phyloP scores from a whole-genome alignment of 1,140 invertebrate species.

The Danaus melanippus region DNA sequence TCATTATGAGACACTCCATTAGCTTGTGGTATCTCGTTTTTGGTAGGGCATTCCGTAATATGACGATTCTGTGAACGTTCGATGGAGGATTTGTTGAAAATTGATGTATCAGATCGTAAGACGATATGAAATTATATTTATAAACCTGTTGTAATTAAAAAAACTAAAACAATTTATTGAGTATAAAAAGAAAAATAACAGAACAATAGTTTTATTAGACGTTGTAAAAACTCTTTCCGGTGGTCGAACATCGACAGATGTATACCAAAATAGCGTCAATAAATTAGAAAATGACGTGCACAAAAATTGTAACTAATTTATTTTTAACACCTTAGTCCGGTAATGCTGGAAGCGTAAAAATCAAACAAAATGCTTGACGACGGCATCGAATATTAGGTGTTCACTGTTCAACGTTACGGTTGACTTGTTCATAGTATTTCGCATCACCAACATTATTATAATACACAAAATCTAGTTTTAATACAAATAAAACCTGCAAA shows the following conservation, averaged over 20 bases:
- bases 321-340: slow-evolving; percentile 24
- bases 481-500: no score
- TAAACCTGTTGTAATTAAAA: slow-evolving; percentile 9
- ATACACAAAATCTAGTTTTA: no score
- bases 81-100: slow-evolving; percentile 14
- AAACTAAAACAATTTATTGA: slow-evolving; percentile 16
- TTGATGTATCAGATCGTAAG: slow-evolving; percentile 4
- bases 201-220: slow-evolving; percentile 6
- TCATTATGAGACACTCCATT: slow-evolving; percentile 72
- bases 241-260: slow-evolving; percentile 23
- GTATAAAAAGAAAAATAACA: slow-evolving; percentile 11
- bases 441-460: no score
- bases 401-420: slow-evolving; percentile 12
- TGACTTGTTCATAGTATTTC: slow-evolving; percentile 9
- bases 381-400: slow-evolving; percentile 17
- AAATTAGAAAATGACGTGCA: slow-evolving; percentile 24
- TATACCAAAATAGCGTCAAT: slow-evolving; percentile 23
- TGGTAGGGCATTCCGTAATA: slow-evolving; percentile 55
- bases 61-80: slow-evolving; percentile 31
- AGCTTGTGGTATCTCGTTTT: slow-evolving; percentile 67
- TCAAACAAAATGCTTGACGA: slow-evolving; percentile 15
- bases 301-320: slow-evolving; percentile 22
- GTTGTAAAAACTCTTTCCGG: slow-evolving; percentile 23
- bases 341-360: slow-evolving; percentile 20
- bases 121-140: slow-evolving; percentile 2